Conservation (phyloP, 2,797 vertebrate species). For the Momotus momota region DNA sequence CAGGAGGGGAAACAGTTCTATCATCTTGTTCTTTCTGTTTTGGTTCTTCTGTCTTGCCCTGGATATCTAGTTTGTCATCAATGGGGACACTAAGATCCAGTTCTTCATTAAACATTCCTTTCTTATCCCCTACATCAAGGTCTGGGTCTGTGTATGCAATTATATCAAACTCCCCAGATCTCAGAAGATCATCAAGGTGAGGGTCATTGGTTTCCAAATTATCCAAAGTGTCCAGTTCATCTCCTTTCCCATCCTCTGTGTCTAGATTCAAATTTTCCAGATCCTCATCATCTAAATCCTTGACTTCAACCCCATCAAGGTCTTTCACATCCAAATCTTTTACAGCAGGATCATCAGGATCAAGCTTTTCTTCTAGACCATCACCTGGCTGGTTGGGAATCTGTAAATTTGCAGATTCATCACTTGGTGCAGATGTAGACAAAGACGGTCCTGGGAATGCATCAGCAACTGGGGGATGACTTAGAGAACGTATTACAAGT, state of each 20-base stretch:
- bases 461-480: constrained; percentile 85
- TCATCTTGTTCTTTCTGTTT: constrained; percentile 61
- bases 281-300: constrained; percentile 97
- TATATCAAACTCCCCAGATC: constrained; percentile 96
- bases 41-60: constrained; percentile 80
- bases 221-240: constrained; percentile 89
- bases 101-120: constrained; percentile 96
- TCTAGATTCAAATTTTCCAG: constrained; percentile 97
- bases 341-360: constrained; percentile 92
- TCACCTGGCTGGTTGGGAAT: constrained; percentile 73
- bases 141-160: constrained; percentile 98
- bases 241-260: constrained; percentile 92
- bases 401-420: constrained; percentile 73
- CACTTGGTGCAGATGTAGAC: constrained; percentile 72
- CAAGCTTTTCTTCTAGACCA: constrained; percentile 90
- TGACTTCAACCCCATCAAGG: constrained; percentile 96
- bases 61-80: constrained; percentile 86
- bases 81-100: constrained; percentile 94
- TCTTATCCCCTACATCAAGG: constrained; percentile 93
- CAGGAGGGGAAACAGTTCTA: constrained; percentile 14
- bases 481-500: constrained; percentile 86
- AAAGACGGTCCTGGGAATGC: constrained; percentile 81
- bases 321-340: constrained; percentile 91
- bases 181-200: constrained; percentile 95
- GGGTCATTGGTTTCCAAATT: constrained; percentile 95